A percentile compares a stretch with the other conserved stretches of the same genome.
Evolutionary conservation across 2,888 invertebrate species (phyloP).

Genomic region (Criorhina ranunculi): DNA sequence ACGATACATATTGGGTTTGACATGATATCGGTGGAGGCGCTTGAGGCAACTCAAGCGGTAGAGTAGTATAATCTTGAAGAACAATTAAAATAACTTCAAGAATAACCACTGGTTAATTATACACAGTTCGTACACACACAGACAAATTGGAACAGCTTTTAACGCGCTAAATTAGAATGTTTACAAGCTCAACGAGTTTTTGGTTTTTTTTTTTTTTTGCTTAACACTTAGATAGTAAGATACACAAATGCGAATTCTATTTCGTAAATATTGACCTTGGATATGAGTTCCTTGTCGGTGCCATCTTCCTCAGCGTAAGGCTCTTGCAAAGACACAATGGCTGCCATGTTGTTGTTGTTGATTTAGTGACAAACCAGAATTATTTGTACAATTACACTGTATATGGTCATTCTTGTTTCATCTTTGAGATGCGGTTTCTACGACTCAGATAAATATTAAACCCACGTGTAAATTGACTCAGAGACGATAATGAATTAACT

Average conservation of each 20-base stretch:
- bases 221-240: slow-evolving; percentile 6
- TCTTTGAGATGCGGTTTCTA: slow-evolving; percentile 12
- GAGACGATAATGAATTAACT: not conserved
- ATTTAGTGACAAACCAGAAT: slow-evolving; percentile 80
- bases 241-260: slow-evolving; percentile 17
- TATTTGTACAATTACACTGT: slow-evolving; percentile 83
- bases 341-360: not conserved
- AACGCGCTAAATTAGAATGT: slow-evolving; percentile 16
- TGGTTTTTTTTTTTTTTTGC: not conserved
- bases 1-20: not conserved
- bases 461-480: slow-evolving; percentile 7
- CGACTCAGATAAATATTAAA: not conserved
- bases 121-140: not conserved
- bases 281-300: slow-evolving; percentile 60
- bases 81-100: slow-evolving; percentile 40
- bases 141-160: not conserved
- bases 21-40: not conserved
- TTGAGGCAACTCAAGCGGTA: not conserved
- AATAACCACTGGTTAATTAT: slow-evolving; percentile 20
- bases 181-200: slow-evolving; percentile 7
- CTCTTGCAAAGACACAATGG: not conserved
- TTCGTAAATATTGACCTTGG: slow-evolving; percentile 58
- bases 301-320: slow-evolving; percentile 33
- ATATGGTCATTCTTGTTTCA: slow-evolving; percentile 81
- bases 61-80: not conserved